These are phyloP conservation scores for Meganola albula DNA, from an alignment of 2,888 invertebrate species.

Conservation along the genomic window DNA sequence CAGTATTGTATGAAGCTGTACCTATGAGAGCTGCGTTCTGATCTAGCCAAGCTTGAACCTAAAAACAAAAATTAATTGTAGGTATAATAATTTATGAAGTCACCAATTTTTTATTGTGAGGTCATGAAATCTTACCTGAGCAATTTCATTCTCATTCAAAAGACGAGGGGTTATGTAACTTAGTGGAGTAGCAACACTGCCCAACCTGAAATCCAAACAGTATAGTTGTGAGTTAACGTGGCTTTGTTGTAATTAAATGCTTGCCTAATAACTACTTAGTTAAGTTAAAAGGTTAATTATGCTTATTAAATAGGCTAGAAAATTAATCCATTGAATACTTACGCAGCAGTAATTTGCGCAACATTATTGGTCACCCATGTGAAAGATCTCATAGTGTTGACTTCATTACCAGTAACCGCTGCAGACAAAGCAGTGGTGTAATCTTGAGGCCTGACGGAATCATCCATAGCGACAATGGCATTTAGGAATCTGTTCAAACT, in stretches of 20 bases:
- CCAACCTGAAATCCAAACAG: conserved; percentile 44
- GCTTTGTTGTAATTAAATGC: too few species aligned
- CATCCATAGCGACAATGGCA: conserved; percentile 39
- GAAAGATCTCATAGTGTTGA: conserved; percentile 75
- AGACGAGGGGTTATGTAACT: conserved; percentile 50
- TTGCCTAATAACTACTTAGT: too few species aligned
- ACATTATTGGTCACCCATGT: conserved; percentile 65
- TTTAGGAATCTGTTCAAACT: conserved; percentile 47
- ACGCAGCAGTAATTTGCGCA: conserved; percentile 20
- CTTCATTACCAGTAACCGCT: conserved; percentile 73
- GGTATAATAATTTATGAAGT: background rate
- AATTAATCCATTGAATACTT: too few species aligned
- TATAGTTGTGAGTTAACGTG: too few species aligned
- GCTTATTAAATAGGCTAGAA: too few species aligned
- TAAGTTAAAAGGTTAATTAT: too few species aligned
- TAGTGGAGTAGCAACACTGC: conserved; percentile 42
- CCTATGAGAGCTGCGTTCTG: conserved; percentile 38
- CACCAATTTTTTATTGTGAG: background rate
- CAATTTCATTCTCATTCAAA: conserved; percentile 46
- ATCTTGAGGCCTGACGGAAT: conserved; percentile 62
- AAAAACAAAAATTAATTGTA: conserved; percentile 8
- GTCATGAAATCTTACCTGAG: conserved; percentile 32
- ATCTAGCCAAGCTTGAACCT: conserved; percentile 53
- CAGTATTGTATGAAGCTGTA: conserved; percentile 35
- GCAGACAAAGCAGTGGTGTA: conserved; percentile 54